Evolutionary conservation across 1,140 invertebrate genomes (phyloP), one percentile per base, ranked within the genome.

Genomic region (Trichonephila clavata): DNA sequence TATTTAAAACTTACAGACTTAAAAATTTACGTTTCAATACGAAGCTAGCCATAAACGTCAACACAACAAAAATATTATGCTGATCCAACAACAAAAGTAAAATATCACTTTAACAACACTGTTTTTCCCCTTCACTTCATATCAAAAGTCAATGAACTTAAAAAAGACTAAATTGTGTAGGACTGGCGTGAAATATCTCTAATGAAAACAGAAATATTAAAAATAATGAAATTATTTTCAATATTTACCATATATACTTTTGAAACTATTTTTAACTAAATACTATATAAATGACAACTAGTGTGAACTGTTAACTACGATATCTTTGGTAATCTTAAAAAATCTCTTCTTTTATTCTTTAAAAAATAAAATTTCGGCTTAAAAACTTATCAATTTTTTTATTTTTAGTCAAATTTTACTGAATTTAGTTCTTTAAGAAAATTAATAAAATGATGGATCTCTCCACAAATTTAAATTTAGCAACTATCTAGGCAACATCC

Each of bases 401-500:
- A 50, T 50, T 68, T 27, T 68, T 68, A 13, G 0, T 7, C 8
- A 2, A 2, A 21, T 24, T n/a, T 68, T 68, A n/a, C 0, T n/a
- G 21, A 68, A n/a, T 24, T 24, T n/a, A 24, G 10, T 68, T 27
- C 8, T 68, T 32, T 32, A 18, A 27, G 14, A 81, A 43, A 81
- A 27, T 21, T 16, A 81, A 43, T 81, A 14, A 8, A 50, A 13
- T 68, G 21, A 39, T 81, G 7, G 57, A 16, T 27, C 18, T 77
- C 4, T 32, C 14, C 16, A 77, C 32, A 32, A 32, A 77, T 77
- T 77, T 77, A 77, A 77, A 77, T 77, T 77, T 77, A 77, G 24
- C 24, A 16, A 27, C 14, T 32, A 24, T 18, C 27, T 77, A 18
- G 90, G 90, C 90, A 92, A 84, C 90, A 84, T 80, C 59, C 59